Conservation (phyloP, 2,797 vertebrate species). For the Strix occidentalis region DNA sequence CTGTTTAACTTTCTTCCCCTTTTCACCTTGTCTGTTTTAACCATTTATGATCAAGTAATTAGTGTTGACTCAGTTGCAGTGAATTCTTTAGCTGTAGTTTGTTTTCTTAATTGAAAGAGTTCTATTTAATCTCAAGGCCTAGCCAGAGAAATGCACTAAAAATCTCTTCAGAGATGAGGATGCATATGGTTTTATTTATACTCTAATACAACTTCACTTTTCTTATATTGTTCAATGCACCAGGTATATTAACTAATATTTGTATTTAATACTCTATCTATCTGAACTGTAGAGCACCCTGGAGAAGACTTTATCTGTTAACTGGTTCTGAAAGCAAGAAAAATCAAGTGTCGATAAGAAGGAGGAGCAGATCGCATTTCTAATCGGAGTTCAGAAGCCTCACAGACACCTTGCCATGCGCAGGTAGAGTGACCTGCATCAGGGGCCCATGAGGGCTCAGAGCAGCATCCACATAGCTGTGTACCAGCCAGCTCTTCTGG, state of each 20-base stretch:
- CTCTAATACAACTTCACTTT: conserved; percentile 41
- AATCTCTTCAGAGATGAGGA: neutral
- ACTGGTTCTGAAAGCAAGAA: conserved; percentile 1
- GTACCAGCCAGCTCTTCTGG: neutral
- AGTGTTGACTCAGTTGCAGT: neutral
- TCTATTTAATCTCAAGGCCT: neutral
- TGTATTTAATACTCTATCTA: conserved; percentile 2
- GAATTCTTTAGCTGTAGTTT: neutral
- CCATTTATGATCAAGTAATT: neutral
- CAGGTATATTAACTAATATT: neutral
- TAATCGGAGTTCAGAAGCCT: neutral
- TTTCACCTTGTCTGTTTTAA: neutral
- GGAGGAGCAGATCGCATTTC: neutral
- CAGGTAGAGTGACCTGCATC: neutral
- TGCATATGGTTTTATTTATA: conserved; percentile 41
- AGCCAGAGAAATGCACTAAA: neutral
- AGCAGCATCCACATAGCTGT: neutral
- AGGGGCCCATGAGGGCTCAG: neutral
- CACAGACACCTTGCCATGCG: neutral
- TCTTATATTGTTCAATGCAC: neutral
- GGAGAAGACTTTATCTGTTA: conserved; percentile 34
- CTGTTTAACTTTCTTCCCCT: neutral
- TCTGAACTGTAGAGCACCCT: neutral
- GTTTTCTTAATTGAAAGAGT: neutral
- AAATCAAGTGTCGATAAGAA: neutral